A percentile compares a stretch with the other conserved stretches of the same genome.
Conservation (phyloP, 2,113 vertebrate genomes). For the Cyanistes caeruleus region DNA sequence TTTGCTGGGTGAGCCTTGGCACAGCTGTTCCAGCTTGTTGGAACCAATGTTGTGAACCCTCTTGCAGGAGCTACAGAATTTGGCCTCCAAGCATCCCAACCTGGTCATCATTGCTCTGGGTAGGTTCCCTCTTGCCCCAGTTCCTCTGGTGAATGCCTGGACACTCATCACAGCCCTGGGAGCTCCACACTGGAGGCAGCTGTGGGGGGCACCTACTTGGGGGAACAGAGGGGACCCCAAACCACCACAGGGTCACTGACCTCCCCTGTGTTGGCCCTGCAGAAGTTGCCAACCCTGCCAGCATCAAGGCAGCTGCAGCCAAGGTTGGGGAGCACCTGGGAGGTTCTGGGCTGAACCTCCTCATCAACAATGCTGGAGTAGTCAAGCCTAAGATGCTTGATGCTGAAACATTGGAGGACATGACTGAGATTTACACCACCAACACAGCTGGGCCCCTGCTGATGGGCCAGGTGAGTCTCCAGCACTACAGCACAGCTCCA, state of each 20-base stretch:
- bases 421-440: neutral
- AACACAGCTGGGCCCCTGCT: neutral
- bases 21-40: fast-evolving
- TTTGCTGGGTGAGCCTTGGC: neutral
- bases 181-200: neutral
- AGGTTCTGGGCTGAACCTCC: neutral
- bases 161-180: too few relatives aligned
- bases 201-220: neutral
- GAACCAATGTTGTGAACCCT: fast-evolving
- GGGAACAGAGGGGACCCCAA: neutral
- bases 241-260: neutral
- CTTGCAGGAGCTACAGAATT: slow-evolving; percentile 10
- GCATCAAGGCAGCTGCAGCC: neutral
- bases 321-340: neutral
- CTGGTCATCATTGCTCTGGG: neutral
- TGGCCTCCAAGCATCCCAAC: slow-evolving; percentile 9
- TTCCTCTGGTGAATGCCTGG: neutral
- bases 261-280: neutral
- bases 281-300: neutral
- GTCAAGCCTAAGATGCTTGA: neutral
- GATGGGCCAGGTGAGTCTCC: slow-evolving; percentile 22
- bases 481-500: too few relatives aligned
- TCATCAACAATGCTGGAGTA: slow-evolving; percentile 25
- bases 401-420: neutral
- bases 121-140: neutral